These are phyloP conservation scores for Mesochorus sp. DNA, from an alignment of 2,888 invertebrate genomes.

Conservation along the genomic window DNA sequence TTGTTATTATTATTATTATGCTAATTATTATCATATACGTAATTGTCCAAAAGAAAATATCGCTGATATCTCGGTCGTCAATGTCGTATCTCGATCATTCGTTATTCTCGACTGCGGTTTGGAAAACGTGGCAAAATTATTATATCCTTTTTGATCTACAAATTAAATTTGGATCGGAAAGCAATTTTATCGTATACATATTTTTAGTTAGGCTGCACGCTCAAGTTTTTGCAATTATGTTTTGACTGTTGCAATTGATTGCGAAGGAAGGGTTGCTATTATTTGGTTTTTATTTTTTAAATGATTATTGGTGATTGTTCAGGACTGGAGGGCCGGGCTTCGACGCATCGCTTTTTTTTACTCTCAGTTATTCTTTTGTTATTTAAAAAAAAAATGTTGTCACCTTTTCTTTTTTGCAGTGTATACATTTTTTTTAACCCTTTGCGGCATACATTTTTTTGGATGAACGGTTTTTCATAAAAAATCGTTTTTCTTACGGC, in stretches of 20 bases:
- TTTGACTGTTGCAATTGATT: conserved; percentile 74
- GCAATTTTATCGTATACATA: conserved; percentile 35
- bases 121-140: background rate
- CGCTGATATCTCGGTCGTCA: conserved; percentile 25
- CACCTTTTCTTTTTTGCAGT: conserved; percentile 33
- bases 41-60: conserved; percentile 19
- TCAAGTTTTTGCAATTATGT: conserved; percentile 69
- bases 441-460: too few species aligned
- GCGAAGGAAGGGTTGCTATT: conserved; percentile 69
- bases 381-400: conserved; percentile 15
- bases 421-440: conserved; percentile 38
- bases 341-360: conserved; percentile 75
- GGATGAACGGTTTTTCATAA: too few species aligned
- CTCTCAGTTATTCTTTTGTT: background rate
- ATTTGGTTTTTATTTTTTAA: conserved; percentile 59
- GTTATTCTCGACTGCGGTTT: conserved; percentile 18
- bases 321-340: conserved; percentile 66
- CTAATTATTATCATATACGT: conserved; percentile 42
- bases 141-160: background rate
- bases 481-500: too few species aligned
- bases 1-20: conserved; percentile 43
- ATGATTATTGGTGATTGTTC: conserved; percentile 49
- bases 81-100: conserved; percentile 63
- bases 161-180: background rate
- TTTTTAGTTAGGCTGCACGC: conserved; percentile 71